Percentiles rank a stretch among this genome's conserved stretches.
Evolutionary conservation across 2,888 invertebrate genomes (phyloP).

Genomic region (Neoascia interrupta): DNA sequence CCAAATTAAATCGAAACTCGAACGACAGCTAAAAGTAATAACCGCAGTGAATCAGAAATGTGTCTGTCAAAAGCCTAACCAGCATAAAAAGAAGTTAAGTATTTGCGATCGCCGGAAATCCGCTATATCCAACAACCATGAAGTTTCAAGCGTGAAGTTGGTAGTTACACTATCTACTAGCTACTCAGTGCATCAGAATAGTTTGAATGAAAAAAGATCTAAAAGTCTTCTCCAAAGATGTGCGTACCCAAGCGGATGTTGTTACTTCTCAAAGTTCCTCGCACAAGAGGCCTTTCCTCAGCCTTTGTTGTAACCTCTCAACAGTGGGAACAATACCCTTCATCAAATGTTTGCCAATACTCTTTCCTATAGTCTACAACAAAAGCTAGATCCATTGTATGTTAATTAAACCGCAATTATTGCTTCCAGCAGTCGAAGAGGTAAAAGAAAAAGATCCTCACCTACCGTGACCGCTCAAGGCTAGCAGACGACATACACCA

Average conservation of each 20-base stretch:
- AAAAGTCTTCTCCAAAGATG: constrained; percentile 9
- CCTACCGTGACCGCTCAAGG: not conserved
- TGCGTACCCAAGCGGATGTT: constrained; percentile 34
- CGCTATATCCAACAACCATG: too few species aligned
- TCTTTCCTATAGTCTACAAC: constrained; percentile 4
- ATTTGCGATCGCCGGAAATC: too few species aligned
- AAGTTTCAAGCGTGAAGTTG: too few species aligned
- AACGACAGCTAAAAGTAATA: too few species aligned
- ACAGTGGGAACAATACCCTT: too few species aligned
- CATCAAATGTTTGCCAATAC: constrained; percentile 5
- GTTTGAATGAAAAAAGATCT: constrained; percentile 52
- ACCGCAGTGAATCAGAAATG: too few species aligned
- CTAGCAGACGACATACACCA: constrained; percentile 1
- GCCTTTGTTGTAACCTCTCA: constrained; percentile 11
- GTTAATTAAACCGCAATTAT: constrained; percentile 48
- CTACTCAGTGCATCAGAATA: constrained; percentile 12
- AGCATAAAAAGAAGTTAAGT: too few species aligned
- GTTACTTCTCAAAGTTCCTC: constrained; percentile 5
- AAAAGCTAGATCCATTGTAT: constrained; percentile 48
- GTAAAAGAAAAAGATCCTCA: not conserved
- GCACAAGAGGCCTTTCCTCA: constrained; percentile 19
- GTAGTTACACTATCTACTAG: not conserved
- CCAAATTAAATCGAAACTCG: too few species aligned
- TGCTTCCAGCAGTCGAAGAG: not conserved
- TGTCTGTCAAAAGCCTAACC: too few species aligned